Evolutionary conservation across 2,888 invertebrate genomes (phyloP).

Genomic region (Oasisia sp.): DNA sequence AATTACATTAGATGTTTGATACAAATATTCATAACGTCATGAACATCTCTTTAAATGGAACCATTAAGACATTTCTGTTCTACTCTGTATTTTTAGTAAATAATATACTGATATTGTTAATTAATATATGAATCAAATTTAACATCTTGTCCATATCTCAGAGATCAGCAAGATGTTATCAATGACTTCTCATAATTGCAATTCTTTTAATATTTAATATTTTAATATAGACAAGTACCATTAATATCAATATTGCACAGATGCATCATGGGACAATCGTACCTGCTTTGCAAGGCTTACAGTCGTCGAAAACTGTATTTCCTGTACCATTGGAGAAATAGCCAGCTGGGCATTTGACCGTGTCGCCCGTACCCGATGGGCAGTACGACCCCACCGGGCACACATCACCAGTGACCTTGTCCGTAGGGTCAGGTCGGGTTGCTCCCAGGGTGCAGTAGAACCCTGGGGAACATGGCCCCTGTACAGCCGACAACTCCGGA

Average conservation of each 20-base stretch:
- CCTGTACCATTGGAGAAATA: conserved; percentile 57
- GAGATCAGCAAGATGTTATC: too few species aligned
- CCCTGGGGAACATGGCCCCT: conserved; percentile 56
- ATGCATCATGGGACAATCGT: conserved; percentile 18
- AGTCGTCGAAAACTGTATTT: conserved; percentile 49
- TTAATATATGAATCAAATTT: too few species aligned
- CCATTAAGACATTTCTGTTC: too few species aligned
- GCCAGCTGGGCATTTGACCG: conserved; percentile 55
- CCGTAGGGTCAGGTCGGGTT: conserved; percentile 45
- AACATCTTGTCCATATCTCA: too few species aligned
- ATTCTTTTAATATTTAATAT: too few species aligned
- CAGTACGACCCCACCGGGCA: conserved; percentile 61
- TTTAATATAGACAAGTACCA: not conserved
- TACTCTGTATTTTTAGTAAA: too few species aligned
- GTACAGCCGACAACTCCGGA: conserved; percentile 49
- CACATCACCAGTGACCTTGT: conserved; percentile 55
- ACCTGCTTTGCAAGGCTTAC: conserved; percentile 58
- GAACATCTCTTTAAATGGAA: too few species aligned
- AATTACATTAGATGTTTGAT: too few species aligned
- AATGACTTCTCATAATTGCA: too few species aligned
- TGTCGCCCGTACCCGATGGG: conserved; percentile 50
- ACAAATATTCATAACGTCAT: too few species aligned
- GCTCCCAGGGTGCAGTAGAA: conserved; percentile 58
- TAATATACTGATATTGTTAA: too few species aligned
- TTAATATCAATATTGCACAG: not conserved